Evolutionary conservation across 35 echinoderm and acorn worm species (phyloP).

Genomic region (Chiridota heheva): DNA sequence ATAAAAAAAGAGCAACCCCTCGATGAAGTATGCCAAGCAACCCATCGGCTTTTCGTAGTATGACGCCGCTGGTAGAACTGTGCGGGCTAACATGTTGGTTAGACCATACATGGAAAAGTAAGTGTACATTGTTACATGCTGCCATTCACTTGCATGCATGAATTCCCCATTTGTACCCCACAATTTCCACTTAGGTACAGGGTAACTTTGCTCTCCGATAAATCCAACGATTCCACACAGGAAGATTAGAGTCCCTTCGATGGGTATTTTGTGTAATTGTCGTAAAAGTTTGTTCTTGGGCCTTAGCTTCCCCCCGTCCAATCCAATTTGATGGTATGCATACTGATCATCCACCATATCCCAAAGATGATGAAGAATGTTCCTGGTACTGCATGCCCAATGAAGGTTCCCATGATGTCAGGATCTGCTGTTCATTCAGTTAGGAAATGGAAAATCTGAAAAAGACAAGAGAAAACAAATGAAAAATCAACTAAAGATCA

Average conservation of each 20-base stretch:
- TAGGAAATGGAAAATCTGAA: too few relatives aligned
- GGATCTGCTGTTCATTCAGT: not conserved
- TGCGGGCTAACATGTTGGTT: conserved; percentile 32
- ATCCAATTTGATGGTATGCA: conserved; percentile 61
- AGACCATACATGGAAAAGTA: conserved; percentile 82
- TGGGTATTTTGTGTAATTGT: conserved; percentile 51
- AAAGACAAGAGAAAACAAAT: too few relatives aligned
- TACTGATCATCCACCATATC: conserved; percentile 95
- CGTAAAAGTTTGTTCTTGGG: conserved; percentile 45
- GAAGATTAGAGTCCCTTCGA: conserved; percentile 65
- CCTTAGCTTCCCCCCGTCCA: conserved; percentile 64
- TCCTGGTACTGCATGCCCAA: conserved; percentile 87
- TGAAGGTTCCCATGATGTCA: conserved; percentile 80
- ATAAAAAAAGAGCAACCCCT: conserved; percentile 84
- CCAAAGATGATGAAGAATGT: conserved; percentile 81
- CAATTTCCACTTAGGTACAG: conserved; percentile 62
- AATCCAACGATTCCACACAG: conserved; percentile 64
- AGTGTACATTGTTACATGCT: conserved; percentile 95
- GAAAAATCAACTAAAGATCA: too few relatives aligned
- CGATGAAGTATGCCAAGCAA: conserved; percentile 72
- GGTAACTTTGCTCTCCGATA: conserved; percentile 80
- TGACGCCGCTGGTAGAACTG: conserved; percentile 39
- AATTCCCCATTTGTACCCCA: conserved; percentile 66
- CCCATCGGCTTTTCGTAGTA: conserved; percentile 69
- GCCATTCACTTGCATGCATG: conserved; percentile 73